Evolutionary conservation across 1,140 invertebrate genomes (phyloP).

Genomic region (Diorhabda sublineata): DNA sequence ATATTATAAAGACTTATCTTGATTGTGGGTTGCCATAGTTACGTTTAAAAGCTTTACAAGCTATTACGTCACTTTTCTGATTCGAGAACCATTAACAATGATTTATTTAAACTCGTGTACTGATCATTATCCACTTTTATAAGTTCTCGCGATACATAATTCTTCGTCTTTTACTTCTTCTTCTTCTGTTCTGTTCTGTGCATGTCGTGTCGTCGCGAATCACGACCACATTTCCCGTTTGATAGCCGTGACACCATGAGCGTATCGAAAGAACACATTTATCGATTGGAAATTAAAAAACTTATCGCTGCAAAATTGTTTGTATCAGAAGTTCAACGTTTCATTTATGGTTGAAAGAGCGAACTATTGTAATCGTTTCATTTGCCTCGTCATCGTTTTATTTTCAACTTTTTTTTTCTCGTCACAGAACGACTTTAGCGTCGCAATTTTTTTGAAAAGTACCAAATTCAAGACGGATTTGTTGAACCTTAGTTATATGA

Average conservation of each 20-base stretch:
- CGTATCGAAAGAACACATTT: neutral
- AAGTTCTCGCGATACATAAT: slow-evolving; percentile 2
- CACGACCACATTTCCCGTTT: slow-evolving; percentile 1
- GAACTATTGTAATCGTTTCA: too few species aligned
- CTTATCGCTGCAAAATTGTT: neutral
- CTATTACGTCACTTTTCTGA: neutral
- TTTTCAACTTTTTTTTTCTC: too few species aligned
- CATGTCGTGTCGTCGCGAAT: slow-evolving; percentile 1
- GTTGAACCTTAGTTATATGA: too few species aligned
- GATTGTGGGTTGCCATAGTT: neutral
- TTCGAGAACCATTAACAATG: slow-evolving; percentile 1
- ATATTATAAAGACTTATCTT: neutral
- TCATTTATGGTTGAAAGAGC: neutral
- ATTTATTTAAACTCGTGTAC: neutral
- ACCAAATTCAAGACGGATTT: too few species aligned
- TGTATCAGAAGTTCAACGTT: neutral
- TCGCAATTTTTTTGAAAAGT: too few species aligned
- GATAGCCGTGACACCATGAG: neutral
- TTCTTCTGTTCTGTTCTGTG: neutral
- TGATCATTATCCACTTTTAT: neutral
- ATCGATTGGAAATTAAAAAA: neutral
- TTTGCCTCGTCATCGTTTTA: too few species aligned
- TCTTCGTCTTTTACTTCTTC: neutral
- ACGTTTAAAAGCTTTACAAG: slow-evolving; percentile 1
- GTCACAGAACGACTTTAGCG: too few species aligned